Evolutionary conservation across 2,113 vertebrate genomes (phyloP), one percentile per base, ranked within the genome.

Genomic region (Nanger granti): DNA sequence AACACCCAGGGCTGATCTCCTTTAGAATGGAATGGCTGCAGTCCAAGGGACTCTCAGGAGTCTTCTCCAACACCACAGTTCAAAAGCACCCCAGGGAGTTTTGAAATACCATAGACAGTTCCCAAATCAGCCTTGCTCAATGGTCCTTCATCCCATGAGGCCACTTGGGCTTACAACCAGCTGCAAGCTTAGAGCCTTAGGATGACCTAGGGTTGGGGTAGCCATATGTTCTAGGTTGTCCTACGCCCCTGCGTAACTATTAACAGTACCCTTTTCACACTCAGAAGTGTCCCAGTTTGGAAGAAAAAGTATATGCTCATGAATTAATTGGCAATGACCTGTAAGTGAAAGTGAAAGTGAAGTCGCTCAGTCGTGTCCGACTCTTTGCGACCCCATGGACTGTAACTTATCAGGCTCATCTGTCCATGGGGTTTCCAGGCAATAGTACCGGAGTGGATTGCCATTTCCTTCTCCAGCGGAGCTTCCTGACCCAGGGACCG

Each of bases 41-140:
- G 26, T 60, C 59, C 59, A 60, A 5, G 59, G 59, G 59, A 60
- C 2, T 60, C 26, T 60, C 59, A 60, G 26, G 10, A 60, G 26
- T 28, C 26, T 60, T 60, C 59, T 60, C 59, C 10, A 28, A 60
- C 59, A 60, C 10, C 59, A 12, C 59, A 60, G 26, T 60, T 60
- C 26, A 60, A 60, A 60, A 60, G 59, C 59, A 28, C 11, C 59
- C 31, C 41, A 69, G 52, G 37, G 89, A 84, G 20, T 92, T 96
- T 64, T 89, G 91, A 96, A 97, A 97, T 54, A 64, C 11, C 34
- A 26, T 29, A 66, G 52, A 97, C 13, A 24, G 1, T 44, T 97
- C 90, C 52, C 89, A 95, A 73, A 83, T 83, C 66, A 87, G 47
- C 69, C 82, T 94, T 96, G n/a, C 82, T 96, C 94, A 82, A 10